phyloP scores from a whole-genome alignment of 2,888 invertebrate genomes.

The Lycaena phlaeas region DNA sequence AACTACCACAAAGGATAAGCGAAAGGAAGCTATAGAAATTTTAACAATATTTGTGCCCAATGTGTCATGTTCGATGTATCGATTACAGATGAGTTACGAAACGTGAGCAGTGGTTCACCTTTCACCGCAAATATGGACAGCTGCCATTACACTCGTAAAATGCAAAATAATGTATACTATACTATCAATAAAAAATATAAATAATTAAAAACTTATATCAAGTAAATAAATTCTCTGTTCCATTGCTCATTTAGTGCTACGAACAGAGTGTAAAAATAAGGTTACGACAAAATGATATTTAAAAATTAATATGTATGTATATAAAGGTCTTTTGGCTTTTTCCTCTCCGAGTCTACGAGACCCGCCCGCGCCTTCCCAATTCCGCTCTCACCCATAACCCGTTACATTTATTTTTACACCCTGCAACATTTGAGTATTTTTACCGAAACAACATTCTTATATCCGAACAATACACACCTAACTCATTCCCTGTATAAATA shows the following conservation, averaged over 20 bases:
- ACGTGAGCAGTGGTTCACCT: conserved; percentile 56
- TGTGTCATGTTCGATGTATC: conserved; percentile 72
- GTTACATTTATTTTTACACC: conserved; percentile 55
- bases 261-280: conserved; percentile 65
- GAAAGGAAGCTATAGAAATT: conserved; percentile 48
- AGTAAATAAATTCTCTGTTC: conserved; percentile 73
- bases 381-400: conserved; percentile 16
- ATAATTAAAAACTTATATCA: conserved; percentile 66
- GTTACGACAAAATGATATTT: conserved; percentile 14
- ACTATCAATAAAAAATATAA: conserved; percentile 62
- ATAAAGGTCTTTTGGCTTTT: conserved; percentile 15
- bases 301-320: conserved; percentile 20
- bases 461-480: conserved; percentile 66
- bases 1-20: conserved; percentile 45
- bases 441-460: conserved; percentile 65
- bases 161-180: conserved; percentile 68
- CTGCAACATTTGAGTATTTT: conserved; percentile 63
- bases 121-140: conserved; percentile 58
- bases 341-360: not conserved
- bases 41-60: conserved; percentile 67
- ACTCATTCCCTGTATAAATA: conserved; percentile 72
- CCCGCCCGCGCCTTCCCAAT: conserved; percentile 3
- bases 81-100: conserved; percentile 61
- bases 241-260: conserved; percentile 68
- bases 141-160: conserved; percentile 68